Conservation (phyloP, 2,888 invertebrate species). For the Caenorhabditis sp. region DNA sequence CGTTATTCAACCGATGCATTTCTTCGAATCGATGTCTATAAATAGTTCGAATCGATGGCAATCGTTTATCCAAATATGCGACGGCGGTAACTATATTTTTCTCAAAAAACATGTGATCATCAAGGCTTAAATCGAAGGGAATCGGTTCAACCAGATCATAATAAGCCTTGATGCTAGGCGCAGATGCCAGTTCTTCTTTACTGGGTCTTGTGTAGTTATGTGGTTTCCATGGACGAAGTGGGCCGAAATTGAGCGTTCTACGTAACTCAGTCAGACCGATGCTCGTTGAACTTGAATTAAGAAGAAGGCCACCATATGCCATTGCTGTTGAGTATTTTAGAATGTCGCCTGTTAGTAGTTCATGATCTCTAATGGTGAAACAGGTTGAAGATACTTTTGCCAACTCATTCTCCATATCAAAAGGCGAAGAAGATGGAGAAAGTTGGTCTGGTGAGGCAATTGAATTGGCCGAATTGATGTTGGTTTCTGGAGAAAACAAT, state of each 20-base stretch:
- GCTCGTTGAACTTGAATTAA: not conserved
- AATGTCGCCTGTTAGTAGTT: slow-evolving; percentile 10
- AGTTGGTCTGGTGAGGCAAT: too few relatives aligned
- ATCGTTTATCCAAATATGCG: too few relatives aligned
- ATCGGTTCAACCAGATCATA: slow-evolving; percentile 13
- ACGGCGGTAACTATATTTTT: too few relatives aligned
- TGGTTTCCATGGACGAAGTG: slow-evolving; percentile 4
- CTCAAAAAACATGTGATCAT: not conserved
- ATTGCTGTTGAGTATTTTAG: not conserved
- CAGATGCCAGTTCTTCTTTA: slow-evolving; percentile 10
- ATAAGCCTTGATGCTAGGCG: slow-evolving; percentile 10
- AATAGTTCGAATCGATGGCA: not conserved
- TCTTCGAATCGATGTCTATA: slow-evolving; percentile 12
- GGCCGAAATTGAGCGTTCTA: not conserved
- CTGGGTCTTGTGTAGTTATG: slow-evolving; percentile 13
- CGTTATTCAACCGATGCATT: slow-evolving; percentile 1
- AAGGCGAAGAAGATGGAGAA: not conserved
- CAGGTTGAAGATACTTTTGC: slow-evolving; percentile 16
- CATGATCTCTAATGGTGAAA: slow-evolving; percentile 7
- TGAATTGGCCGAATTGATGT: too few relatives aligned
- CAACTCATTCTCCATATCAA: slow-evolving; percentile 5
- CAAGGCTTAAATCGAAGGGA: slow-evolving; percentile 6
- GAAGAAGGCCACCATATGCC: not conserved
- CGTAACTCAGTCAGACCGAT: slow-evolving; percentile 15
- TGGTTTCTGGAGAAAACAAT: not conserved